phyloP scores from a whole-genome alignment of 2,113 vertebrate species.

The Spea bombifrons region DNA sequence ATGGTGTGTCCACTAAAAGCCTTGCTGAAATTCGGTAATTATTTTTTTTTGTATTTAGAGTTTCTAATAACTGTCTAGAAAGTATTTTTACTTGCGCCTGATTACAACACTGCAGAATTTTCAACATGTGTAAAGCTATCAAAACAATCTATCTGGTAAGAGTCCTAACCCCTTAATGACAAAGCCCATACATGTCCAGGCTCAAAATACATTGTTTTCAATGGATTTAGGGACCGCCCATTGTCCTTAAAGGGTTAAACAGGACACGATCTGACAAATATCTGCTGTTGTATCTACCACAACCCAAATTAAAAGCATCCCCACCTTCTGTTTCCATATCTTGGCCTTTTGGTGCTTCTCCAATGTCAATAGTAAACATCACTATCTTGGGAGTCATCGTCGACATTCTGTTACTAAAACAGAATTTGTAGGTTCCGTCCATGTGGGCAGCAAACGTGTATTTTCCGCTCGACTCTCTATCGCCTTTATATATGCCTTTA shows the following conservation, averaged over 20 bases:
- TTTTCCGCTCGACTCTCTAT: conserved; percentile 95
- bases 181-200: not conserved
- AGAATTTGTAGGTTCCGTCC: conserved; percentile 97
- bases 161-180: no score
- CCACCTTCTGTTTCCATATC: conserved; percentile 98
- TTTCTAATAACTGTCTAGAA: no score
- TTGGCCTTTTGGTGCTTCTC: conserved; percentile 92
- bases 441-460: conserved; percentile 97
- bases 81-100: no score
- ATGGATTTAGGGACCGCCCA: no score
- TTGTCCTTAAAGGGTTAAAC: no score
- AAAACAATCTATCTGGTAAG: not conserved
- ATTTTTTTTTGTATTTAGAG: no score
- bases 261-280: no score
- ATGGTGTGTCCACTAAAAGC: not conserved
- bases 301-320: not conserved
- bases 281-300: not conserved
- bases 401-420: conserved; percentile 99
- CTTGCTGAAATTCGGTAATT: no score
- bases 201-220: no score
- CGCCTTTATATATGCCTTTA: conserved; percentile 94
- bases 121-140: not conserved
- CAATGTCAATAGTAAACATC: conserved; percentile 98
- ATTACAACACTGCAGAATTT: no score
- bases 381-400: conserved; percentile 99